Evolutionary conservation across 2,113 vertebrate genomes (phyloP), one percentile per base, ranked within the genome.

Genomic region (Microtus montanus): DNA sequence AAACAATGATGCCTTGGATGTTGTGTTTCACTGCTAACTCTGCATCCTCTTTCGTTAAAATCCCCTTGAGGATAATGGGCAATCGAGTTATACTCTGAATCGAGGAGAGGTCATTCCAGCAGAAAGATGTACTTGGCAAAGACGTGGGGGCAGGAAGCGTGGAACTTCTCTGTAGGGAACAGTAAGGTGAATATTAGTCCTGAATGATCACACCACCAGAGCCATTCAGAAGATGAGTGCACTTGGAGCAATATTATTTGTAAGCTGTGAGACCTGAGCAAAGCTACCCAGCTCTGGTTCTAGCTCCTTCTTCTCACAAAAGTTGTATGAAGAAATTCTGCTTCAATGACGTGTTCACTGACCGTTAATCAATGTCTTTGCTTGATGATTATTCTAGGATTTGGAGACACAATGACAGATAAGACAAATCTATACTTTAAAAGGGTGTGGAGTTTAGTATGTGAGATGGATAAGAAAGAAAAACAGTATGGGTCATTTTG

Each of bases 1-100:
- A 99, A 92, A 99, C 99, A 2, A 99, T 98, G 98, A 99, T 99
- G 90, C 99, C 99, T 41, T 99, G 98, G 47, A 99, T 98, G 0
- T 99, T 99, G 0, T 99, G 99, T 82, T 98, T 98, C 97, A 99
- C 98, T 0, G 99, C 99, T 97, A 99, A 97, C 97, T 99, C 99
- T 2, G 99, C 99, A 24, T 99, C 99, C 98, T 99, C 99, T 97
- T 98, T 99, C 0, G 99, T 99, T 97, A 99, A 97, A 98, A 99
- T 99, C 58, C 99, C 99, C 98, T 99, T 99, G 97, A 99, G 98
- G 97, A 99, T 99, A 93, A 99, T 98, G 63, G 99, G 99, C 95
- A 99, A 97, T 17, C 64, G 96, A n/a, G 99, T 99, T 94, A 99
- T 97, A 79, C 98, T 99, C 97, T 94, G 98, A 83, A 99, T 96